These are phyloP conservation scores for Burhinus bistriatus DNA, from an alignment of 2,113 vertebrate species.

Conservation along the genomic window DNA sequence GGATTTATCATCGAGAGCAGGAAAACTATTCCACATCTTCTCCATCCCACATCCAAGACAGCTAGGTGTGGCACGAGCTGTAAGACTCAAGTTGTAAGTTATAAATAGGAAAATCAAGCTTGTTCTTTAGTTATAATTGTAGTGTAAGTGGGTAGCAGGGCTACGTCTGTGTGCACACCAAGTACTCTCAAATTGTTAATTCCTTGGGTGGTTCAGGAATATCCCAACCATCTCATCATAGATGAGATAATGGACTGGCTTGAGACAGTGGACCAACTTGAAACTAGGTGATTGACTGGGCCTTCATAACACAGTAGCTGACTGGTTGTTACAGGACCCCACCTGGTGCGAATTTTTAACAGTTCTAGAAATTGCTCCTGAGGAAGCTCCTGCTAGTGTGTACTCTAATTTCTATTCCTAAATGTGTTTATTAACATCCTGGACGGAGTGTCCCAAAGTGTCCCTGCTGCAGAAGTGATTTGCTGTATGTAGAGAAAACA, in stretches of 20 bases:
- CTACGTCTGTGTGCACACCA: neutral
- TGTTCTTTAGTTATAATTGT: neutral
- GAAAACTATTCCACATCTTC: neutral
- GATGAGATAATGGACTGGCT: neutral
- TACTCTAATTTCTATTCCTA: neutral
- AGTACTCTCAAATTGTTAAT: neutral
- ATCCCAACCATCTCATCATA: neutral
- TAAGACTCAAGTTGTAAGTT: neutral
- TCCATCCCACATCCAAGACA: neutral
- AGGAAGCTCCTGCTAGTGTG: neutral
- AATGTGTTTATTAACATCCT: neutral
- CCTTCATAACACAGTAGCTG: neutral
- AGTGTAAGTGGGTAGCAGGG: neutral
- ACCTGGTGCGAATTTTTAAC: neutral
- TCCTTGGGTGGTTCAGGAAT: neutral
- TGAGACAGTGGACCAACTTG: neutral
- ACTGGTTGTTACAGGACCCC: neutral
- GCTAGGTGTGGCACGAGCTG: neutral
- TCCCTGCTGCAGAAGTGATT: neutral
- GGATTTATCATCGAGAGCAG: neutral
- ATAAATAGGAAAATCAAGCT: neutral
- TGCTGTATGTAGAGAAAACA: neutral
- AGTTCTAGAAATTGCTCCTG: neutral
- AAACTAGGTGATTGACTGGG: neutral
- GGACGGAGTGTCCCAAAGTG: neutral